Base-by-base conservation (phyloP, 2,888 invertebrate species). In the Metallyticus violacea region DNA sequence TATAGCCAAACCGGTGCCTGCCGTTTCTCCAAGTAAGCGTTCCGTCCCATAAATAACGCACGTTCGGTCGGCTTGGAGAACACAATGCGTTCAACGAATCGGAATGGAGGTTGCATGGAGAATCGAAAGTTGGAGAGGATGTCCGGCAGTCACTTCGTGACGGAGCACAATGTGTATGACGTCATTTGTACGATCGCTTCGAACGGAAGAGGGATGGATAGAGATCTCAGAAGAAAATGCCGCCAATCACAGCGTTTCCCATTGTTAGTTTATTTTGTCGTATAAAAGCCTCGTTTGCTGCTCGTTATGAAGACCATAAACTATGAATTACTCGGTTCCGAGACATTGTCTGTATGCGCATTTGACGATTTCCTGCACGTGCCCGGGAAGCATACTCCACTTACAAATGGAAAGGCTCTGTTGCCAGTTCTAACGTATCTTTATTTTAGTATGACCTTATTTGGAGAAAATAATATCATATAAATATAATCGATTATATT, bases 161-260 rank as follows among this genome's bases (percentile, higher is more conserved):
- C n/a, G n/a, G n/a, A n/a, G n/a, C 40, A 40, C 40, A 40, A 40
- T 40, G 40, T 40, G 15, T 40, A 77, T 85, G 86, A 86, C 86
- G 87, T 85, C 85, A 87, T 79, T 26, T 77, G 77, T 82, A 82
- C 82, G 27, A 26, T 40, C 81, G 40, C 40, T 40, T 40, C 30
- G 30, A 7, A 82, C 25, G 26, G 62, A 82, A 29, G 26, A 76
- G 26, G 29, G 26, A 7, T 9, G 6, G 25, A 81, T 81, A 9
- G 76, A 62, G 26, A 82, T 76, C 76, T 62, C 40, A 62, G 3
- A 62, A 62, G 40, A 62, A 62, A 62, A 62, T 62, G 40, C 40
- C 40, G 40, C 40, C 40, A 62, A 62, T 62, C 40, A 62, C 40
- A 62, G 40, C 40, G 0, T 62, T 22, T 62, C 40, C 9, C 40